Percentiles rank a stretch among this genome's conserved stretches.
phyloP scores from a whole-genome alignment of 2,797 vertebrate genomes.

The Crocidura indochinensis region DNA sequence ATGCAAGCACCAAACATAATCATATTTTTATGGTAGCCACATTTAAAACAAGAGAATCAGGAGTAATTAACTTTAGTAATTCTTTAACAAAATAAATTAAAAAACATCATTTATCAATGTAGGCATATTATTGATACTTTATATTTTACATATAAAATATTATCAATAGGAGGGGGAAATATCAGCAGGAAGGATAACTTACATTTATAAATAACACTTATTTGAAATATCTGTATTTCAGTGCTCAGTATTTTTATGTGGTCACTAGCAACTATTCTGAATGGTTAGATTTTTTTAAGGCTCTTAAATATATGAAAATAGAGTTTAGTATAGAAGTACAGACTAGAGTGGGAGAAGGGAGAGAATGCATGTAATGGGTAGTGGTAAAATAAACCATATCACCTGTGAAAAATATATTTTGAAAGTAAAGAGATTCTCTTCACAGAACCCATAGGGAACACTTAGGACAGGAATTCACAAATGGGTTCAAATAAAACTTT shows the following conservation, averaged over 20 bases:
- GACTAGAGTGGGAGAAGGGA: background rate
- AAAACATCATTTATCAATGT: slow-evolving; percentile 37
- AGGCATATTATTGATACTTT: slow-evolving; percentile 11
- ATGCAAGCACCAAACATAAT: background rate
- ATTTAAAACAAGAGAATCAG: background rate
- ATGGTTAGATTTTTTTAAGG: background rate
- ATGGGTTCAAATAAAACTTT: background rate
- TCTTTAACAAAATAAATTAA: background rate
- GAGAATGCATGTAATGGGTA: background rate
- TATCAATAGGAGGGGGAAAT: background rate
- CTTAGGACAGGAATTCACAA: background rate
- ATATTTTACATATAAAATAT: background rate
- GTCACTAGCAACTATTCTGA: background rate
- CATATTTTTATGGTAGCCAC: slow-evolving; percentile 19
- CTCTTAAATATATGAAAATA: background rate
- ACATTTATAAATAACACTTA: background rate
- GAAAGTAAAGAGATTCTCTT: background rate
- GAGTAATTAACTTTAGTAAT: background rate
- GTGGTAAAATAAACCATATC: background rate
- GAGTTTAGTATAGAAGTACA: background rate
- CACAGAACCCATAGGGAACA: background rate
- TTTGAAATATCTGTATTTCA: background rate
- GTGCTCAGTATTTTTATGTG: background rate
- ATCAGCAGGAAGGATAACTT: slow-evolving; percentile 10
- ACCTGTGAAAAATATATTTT: background rate